A percentile compares a stretch with the other conserved stretches of the same genome.
Conservation (phyloP, 2,113 vertebrate genomes). For the Carettochelys insculpta region DNA sequence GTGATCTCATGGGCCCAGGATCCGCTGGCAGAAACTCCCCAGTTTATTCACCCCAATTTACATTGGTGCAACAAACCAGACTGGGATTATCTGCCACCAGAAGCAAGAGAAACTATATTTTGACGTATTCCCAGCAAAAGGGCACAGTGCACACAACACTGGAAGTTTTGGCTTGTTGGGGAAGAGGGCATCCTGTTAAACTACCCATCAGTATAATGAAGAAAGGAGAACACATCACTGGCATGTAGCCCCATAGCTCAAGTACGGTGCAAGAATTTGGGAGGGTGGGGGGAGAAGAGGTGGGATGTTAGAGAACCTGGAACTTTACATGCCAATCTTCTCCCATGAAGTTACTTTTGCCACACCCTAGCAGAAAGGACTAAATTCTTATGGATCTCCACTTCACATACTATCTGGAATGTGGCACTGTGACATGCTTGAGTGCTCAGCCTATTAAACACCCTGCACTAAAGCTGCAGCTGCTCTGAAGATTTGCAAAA, state of each 20-base stretch:
- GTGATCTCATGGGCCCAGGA: rapidly evolving
- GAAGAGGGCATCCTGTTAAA: not conserved
- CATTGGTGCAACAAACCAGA: too few relatives aligned
- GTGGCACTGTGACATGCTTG: rapidly evolving
- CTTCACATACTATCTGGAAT: not conserved
- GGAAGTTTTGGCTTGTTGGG: not conserved
- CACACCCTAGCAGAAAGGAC: rapidly evolving
- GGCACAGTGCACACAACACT: not conserved
- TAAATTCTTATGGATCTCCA: rapidly evolving
- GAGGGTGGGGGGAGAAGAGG: too few relatives aligned
- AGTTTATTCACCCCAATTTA: rapidly evolving
- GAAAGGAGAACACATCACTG: rapidly evolving
- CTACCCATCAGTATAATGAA: not conserved
- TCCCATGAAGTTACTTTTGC: not conserved
- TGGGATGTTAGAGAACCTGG: too few relatives aligned
- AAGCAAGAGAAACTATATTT: not conserved
- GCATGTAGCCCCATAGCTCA: rapidly evolving
- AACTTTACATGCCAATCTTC: not conserved
- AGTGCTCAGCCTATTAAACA: not conserved
- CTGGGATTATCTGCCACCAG: not conserved
- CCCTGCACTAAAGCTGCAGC: not conserved
- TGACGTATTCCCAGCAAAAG: not conserved
- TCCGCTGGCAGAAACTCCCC: not conserved
- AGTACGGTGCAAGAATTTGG: not conserved
- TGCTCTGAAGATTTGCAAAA: not conserved